Evolutionary conservation across 1,140 invertebrate species (phyloP), one percentile per base, ranked within the genome.

Genomic region (Lutraria rhynchaena): DNA sequence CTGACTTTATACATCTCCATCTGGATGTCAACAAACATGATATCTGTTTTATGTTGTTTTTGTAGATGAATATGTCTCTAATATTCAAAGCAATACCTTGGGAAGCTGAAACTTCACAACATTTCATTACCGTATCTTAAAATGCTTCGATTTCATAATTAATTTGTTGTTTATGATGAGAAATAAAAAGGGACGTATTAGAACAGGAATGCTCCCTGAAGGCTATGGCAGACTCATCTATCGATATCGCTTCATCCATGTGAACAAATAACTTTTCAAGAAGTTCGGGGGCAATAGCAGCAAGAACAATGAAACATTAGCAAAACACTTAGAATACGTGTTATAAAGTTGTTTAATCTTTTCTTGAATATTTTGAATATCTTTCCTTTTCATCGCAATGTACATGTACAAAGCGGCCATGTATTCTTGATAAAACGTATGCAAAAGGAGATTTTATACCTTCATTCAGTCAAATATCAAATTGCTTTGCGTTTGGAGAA

Each of bases 11-110:
- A 24, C 29, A 3, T 1, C 13, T 44, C 33, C 37, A 24, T 7
- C 35, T 63, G 35, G 35, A 37, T 24, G 9, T 11, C 4, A 63
- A 35, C 60, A 63, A 22, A 4, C 15, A 19, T 22, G 19, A 9
- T 22, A 63, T 41, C 24, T 44, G 13, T 5, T 3, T 3, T 7
- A 33, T 35, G 37, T 35, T 63, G 37, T 58, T 63, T 41, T 63
- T 63, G 35, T 63, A 63, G n/a, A 63, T 44, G 35, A 63, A 63
- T 22, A 63, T 33, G n/a, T 63, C 60, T 15, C 44, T 35, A 13
- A 63, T 11, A 4, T 41, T 63, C 31, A 63, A 22, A 5, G 5
- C 35, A 22, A 63, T 63, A n/a, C 13, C 13, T 24, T 63, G n/a
- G 13, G 33, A 17, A 63, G n/a, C 31, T 24, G 60, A n/a, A n/a